Conservation (phyloP, 2,113 vertebrate genomes). For the Hyaena hyaena region DNA sequence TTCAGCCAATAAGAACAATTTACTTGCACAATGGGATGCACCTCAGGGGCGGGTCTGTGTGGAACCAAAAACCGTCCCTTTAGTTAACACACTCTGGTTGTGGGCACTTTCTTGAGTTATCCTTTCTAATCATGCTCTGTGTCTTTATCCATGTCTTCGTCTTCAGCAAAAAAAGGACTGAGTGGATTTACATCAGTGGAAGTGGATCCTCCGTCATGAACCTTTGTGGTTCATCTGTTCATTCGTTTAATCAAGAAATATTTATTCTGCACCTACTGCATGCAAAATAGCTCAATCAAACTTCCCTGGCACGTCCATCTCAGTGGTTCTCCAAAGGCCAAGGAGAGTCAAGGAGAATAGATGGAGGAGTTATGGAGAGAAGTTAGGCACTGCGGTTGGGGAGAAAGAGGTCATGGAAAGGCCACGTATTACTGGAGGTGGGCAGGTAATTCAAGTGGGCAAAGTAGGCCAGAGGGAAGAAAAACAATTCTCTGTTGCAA, state of each 20-base stretch:
- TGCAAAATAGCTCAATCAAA: background rate
- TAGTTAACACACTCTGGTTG: background rate
- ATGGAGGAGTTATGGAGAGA: background rate
- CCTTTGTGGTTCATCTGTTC: background rate
- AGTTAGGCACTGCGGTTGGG: accelerated
- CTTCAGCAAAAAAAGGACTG: background rate
- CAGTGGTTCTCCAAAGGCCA: background rate
- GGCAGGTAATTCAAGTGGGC: background rate
- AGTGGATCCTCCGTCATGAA: background rate
- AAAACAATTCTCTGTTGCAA: background rate
- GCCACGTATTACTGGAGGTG: background rate
- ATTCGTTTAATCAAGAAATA: background rate
- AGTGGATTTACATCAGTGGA: too few relatives aligned
- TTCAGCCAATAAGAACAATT: background rate
- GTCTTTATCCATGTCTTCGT: background rate
- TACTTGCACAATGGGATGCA: accelerated
- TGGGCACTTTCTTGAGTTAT: background rate
- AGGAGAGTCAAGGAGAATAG: background rate
- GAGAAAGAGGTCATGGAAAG: background rate
- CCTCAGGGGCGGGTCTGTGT: background rate
- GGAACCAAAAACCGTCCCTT: background rate
- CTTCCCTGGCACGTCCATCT: background rate
- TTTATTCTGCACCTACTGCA: background rate
- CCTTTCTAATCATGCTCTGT: background rate
- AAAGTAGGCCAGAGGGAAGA: background rate